A percentile compares a stretch with the other conserved stretches of the same genome.
These are phyloP conservation scores for Platyrinchus mystaceus DNA, from an alignment of 2,797 vertebrate species.

Conservation along the genomic window DNA sequence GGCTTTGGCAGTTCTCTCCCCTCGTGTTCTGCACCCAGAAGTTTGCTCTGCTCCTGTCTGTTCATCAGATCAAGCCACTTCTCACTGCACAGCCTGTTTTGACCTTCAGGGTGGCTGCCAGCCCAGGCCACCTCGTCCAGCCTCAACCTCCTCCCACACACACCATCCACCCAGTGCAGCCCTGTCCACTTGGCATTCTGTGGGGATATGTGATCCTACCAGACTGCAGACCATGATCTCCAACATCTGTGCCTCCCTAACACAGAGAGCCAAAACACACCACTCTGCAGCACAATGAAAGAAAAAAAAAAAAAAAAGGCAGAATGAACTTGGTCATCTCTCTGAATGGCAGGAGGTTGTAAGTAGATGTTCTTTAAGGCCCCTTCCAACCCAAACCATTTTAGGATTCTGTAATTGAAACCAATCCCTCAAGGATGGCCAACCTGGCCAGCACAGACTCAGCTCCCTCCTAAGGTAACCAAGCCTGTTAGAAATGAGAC, in stretches of 20 bases:
- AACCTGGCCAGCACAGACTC: background rate
- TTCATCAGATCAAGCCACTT: background rate
- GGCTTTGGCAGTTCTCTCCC: background rate
- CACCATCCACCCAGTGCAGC: background rate
- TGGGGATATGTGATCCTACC: background rate
- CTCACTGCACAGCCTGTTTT: no score
- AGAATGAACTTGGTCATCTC: rapidly evolving
- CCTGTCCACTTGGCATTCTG: background rate
- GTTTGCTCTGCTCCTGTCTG: background rate
- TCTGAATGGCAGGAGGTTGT: background rate
- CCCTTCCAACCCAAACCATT: background rate
- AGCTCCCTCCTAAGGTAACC: background rate
- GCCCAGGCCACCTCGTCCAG: background rate
- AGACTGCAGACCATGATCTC: background rate
- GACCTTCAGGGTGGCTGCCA: background rate
- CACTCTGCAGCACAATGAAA: background rate
- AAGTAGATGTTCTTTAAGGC: background rate
- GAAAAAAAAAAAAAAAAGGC: no score
- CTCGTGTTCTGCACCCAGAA: background rate
- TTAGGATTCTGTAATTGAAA: background rate
- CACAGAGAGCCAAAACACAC: background rate
- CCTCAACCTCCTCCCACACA: background rate
- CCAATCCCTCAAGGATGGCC: background rate
- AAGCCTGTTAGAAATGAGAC: background rate
- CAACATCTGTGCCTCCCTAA: background rate